Evolutionary conservation across 2,888 invertebrate genomes (phyloP).

Genomic region (Ethmia dodecea): DNA sequence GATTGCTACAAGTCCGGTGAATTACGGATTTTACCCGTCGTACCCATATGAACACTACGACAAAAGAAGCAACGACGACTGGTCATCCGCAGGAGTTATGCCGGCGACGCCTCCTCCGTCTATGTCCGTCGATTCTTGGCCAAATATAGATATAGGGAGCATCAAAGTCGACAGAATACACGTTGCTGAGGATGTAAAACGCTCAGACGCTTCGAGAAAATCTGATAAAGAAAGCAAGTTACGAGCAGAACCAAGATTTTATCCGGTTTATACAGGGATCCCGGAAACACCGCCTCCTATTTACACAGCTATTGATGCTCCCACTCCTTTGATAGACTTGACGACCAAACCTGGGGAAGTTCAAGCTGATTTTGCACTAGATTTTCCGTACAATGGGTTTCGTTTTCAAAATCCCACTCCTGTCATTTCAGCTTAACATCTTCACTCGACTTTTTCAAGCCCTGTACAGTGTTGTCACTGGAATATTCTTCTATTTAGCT

Average conservation of each 20-base stretch:
- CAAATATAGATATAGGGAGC: slow-evolving; percentile 24
- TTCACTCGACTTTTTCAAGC: slow-evolving; percentile 46
- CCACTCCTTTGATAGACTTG: slow-evolving; percentile 45
- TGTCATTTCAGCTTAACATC: slow-evolving; percentile 68
- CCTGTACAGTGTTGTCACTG: slow-evolving; percentile 41
- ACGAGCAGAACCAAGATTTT: slow-evolving; percentile 40
- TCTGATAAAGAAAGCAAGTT: slow-evolving; percentile 27
- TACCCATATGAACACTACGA: slow-evolving; percentile 61
- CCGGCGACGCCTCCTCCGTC: slow-evolving; percentile 38
- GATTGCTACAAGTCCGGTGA: slow-evolving; percentile 84
- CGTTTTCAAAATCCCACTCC: slow-evolving; percentile 72
- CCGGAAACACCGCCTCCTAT: slow-evolving; percentile 29
- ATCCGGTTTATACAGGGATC: slow-evolving; percentile 43
- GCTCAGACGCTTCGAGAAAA: slow-evolving; percentile 25
- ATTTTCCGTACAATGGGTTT: slow-evolving; percentile 68
- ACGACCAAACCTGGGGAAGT: slow-evolving; percentile 64
- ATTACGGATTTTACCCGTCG: slow-evolving; percentile 85
- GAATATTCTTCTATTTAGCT: slow-evolving; percentile 47
- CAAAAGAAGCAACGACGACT: slow-evolving; percentile 53
- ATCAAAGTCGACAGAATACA: slow-evolving; percentile 51
- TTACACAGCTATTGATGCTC: slow-evolving; percentile 46
- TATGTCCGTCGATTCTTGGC: slow-evolving; percentile 36
- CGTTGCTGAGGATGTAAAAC: slow-evolving; percentile 26
- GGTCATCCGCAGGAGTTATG: slow-evolving; percentile 32
- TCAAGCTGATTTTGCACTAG: slow-evolving; percentile 66